Evolutionary conservation across 2,888 invertebrate species (phyloP).

Genomic region (Amitus sp.): DNA sequence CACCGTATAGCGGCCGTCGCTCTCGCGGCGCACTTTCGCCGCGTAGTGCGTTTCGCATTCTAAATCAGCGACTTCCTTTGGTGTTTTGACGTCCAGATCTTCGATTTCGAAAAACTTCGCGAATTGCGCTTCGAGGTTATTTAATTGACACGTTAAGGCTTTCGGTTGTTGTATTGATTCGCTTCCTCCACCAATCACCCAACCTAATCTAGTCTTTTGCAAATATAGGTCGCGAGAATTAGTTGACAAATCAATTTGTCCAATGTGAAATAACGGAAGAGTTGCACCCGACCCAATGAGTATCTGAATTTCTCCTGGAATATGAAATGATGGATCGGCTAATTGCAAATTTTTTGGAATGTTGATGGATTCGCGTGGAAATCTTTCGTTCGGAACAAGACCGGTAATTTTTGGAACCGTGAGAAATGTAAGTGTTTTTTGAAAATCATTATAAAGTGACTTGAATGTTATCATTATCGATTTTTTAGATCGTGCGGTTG

Average conservation of each 20-base stretch:
- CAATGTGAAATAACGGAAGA: slow-evolving; percentile 27
- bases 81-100: background rate
- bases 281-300: slow-evolving; percentile 24
- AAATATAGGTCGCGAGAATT: slow-evolving; percentile 20
- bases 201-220: slow-evolving; percentile 36
- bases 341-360: slow-evolving; percentile 24
- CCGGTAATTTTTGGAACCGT: slow-evolving; percentile 8
- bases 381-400: background rate
- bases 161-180: background rate
- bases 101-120: slow-evolving; percentile 14
- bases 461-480: background rate
- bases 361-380: slow-evolving; percentile 11
- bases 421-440: slow-evolving; percentile 6
- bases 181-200: slow-evolving; percentile 27
- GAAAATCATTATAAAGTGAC: background rate
- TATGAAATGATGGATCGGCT: slow-evolving; percentile 34
- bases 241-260: slow-evolving; percentile 27
- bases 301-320: slow-evolving; percentile 24
- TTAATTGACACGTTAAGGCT: background rate
- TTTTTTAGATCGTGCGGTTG: background rate
- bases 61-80: background rate
- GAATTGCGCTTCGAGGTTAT: background rate
- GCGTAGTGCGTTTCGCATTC: too few relatives aligned
- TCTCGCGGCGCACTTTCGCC: too few relatives aligned
- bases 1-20: slow-evolving; percentile 15